A percentile compares a stretch with the other conserved stretches of the same genome.
These are phyloP conservation scores for Coelopa pilipes DNA, from an alignment of 2,888 invertebrate genomes.

Conservation along the genomic window DNA sequence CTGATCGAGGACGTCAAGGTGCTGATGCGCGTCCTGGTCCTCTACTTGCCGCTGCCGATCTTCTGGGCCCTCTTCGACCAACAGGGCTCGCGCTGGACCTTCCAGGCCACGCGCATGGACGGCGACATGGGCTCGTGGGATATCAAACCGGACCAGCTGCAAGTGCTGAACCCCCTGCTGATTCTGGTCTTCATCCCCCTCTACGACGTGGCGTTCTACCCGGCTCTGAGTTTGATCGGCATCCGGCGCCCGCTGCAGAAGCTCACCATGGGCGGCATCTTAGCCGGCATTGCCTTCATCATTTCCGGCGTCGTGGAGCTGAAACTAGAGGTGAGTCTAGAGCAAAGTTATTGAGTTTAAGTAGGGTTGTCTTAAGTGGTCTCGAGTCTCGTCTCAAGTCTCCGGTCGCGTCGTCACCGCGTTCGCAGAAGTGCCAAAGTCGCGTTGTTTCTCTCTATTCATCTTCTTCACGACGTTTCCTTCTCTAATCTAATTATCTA, in stretches of 20 bases:
- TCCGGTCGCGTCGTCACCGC: neutral
- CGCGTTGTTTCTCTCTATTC: neutral
- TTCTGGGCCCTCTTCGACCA: slow-evolving; percentile 97
- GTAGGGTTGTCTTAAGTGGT: neutral
- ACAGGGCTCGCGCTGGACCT: slow-evolving; percentile 92
- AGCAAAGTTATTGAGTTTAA: neutral
- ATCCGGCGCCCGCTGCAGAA: slow-evolving; percentile 83
- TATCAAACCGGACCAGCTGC: slow-evolving; percentile 94
- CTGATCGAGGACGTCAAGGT: slow-evolving; percentile 78
- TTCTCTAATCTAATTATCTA: slow-evolving; percentile 4
- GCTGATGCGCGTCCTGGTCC: slow-evolving; percentile 78
- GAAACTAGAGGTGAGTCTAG: slow-evolving; percentile 73
- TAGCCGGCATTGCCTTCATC: slow-evolving; percentile 88
- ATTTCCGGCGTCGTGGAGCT: slow-evolving; percentile 88
- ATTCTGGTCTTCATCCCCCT: slow-evolving; percentile 88
- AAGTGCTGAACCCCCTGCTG: slow-evolving; percentile 88
- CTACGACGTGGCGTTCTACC: slow-evolving; percentile 84
- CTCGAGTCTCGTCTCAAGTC: neutral
- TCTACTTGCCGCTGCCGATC: slow-evolving; percentile 87
- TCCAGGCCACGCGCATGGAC: slow-evolving; percentile 90
- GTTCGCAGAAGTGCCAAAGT: neutral
- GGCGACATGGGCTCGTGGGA: slow-evolving; percentile 80
- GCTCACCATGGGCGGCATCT: slow-evolving; percentile 85
- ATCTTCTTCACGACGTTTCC: neutral
- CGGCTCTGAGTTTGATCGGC: slow-evolving; percentile 76